phyloP scores from a whole-genome alignment of 53 echinoderm and acorn worm genomes.

The Holothuria scabra region DNA sequence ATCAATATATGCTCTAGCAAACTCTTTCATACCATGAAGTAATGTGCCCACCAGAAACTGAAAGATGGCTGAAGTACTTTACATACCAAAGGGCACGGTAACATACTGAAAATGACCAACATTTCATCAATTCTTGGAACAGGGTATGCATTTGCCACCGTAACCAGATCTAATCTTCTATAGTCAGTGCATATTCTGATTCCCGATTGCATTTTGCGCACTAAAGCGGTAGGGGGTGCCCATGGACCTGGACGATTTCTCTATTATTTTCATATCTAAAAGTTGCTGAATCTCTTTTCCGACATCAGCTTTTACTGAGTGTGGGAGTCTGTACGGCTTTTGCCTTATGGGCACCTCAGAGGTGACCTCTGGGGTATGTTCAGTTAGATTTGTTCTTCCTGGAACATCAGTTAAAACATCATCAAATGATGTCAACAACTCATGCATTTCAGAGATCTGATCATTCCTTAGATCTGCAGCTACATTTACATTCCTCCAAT shows the following conservation, averaged over 20 bases:
- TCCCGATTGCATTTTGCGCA: background rate
- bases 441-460: background rate
- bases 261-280: constrained; percentile 35
- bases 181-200: constrained; percentile 37
- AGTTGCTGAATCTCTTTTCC: constrained; percentile 29
- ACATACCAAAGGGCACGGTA: constrained; percentile 64
- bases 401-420: constrained; percentile 2
- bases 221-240: constrained; percentile 8
- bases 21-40: background rate
- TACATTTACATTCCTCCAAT: constrained; percentile 8
- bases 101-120: constrained; percentile 46
- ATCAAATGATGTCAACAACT: background rate
- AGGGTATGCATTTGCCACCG: background rate
- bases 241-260: constrained; percentile 16
- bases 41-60: background rate
- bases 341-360: constrained; percentile 26
- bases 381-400: constrained; percentile 19
- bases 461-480: background rate
- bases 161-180: constrained; percentile 16
- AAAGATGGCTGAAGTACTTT: constrained; percentile 39
- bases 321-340: constrained; percentile 24
- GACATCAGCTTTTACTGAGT: constrained; percentile 33
- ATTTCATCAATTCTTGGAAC: constrained; percentile 8
- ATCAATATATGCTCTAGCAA: constrained; percentile 56
- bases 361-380: constrained; percentile 19